Percentiles rank a stretch among this genome's conserved stretches.
phyloP scores from a whole-genome alignment of 2,888 invertebrate genomes.

The Chrysomela aeneicollis region DNA sequence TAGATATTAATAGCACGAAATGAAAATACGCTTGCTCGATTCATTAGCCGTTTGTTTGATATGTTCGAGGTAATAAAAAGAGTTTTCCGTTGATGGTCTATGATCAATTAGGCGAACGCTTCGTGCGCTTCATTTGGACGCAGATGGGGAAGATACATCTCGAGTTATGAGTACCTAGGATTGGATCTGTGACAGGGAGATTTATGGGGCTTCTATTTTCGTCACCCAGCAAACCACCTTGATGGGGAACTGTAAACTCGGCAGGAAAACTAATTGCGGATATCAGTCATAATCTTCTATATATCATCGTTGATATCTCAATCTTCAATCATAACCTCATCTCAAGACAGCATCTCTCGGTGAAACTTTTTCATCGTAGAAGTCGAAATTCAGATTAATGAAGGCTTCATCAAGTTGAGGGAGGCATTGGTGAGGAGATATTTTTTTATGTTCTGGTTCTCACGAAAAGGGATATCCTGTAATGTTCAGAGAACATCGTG shows the following conservation, averaged over 20 bases:
- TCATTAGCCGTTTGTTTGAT: slow-evolving; percentile 39
- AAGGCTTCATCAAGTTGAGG: too few relatives aligned
- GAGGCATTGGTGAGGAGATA: too few relatives aligned
- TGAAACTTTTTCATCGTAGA: too few relatives aligned
- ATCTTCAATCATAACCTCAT: too few relatives aligned
- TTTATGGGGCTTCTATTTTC: not conserved
- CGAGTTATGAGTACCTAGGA: not conserved
- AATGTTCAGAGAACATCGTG: too few relatives aligned
- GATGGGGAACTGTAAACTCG: not conserved
- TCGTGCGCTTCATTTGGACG: not conserved
- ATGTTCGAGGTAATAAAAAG: slow-evolving; percentile 27
- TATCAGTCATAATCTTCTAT: too few relatives aligned
- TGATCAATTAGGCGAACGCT: slow-evolving; percentile 28
- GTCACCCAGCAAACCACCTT: not conserved
- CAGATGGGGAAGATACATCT: not conserved
- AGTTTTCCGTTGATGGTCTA: slow-evolving; percentile 30
- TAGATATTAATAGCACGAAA: slow-evolving; percentile 40
- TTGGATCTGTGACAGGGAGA: not conserved
- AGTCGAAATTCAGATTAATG: too few relatives aligned
- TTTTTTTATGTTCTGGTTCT: too few relatives aligned
- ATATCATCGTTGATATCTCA: too few relatives aligned
- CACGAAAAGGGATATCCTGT: too few relatives aligned
- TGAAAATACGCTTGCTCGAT: slow-evolving; percentile 30
- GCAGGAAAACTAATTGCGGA: too few relatives aligned
- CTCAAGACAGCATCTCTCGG: too few relatives aligned